Evolutionary conservation across 1,140 invertebrate species (phyloP).

Genomic region (Achroia grisella): DNA sequence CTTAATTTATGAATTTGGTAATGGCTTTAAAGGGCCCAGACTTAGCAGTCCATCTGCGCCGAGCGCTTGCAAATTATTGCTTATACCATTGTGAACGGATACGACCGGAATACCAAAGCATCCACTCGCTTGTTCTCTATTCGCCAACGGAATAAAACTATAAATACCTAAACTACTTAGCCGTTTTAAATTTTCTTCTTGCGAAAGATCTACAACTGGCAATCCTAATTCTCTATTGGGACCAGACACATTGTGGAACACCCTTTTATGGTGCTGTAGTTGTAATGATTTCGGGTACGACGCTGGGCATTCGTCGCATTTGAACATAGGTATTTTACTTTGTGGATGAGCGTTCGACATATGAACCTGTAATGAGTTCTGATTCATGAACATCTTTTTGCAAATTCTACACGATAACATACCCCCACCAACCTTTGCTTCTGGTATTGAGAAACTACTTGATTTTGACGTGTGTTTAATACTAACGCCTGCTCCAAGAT

Average conservation of each 20-base stretch:
- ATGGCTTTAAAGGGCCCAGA: slow-evolving; percentile 79
- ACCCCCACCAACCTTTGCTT: slow-evolving; percentile 55
- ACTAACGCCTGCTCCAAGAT: slow-evolving; percentile 82
- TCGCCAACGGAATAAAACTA: slow-evolving; percentile 82
- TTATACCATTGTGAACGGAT: slow-evolving; percentile 78
- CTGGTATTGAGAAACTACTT: slow-evolving; percentile 63
- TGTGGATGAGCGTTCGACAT: slow-evolving; percentile 57
- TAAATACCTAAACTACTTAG: slow-evolving; percentile 80
- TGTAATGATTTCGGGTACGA: slow-evolving; percentile 80
- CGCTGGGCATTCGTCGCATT: slow-evolving; percentile 82
- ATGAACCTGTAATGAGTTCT: slow-evolving; percentile 50
- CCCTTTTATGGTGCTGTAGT: slow-evolving; percentile 79
- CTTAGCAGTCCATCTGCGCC: slow-evolving; percentile 80
- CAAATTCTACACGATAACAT: slow-evolving; percentile 59
- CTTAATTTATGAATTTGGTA: slow-evolving; percentile 61
- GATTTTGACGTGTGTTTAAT: slow-evolving; percentile 72
- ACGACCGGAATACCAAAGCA: slow-evolving; percentile 84
- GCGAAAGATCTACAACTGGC: slow-evolving; percentile 82
- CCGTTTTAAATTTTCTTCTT: slow-evolving; percentile 76
- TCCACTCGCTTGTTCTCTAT: slow-evolving; percentile 76
- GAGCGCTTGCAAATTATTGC: slow-evolving; percentile 76
- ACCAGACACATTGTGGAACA: slow-evolving; percentile 77
- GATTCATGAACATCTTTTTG: slow-evolving; percentile 63
- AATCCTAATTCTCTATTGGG: slow-evolving; percentile 77
- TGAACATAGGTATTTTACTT: slow-evolving; percentile 65